Percentiles rank a stretch among this genome's conserved stretches.
These are phyloP conservation scores for Hozukius guyotensis DNA, from an alignment of 2,797 vertebrate genomes.

Conservation along the genomic window DNA sequence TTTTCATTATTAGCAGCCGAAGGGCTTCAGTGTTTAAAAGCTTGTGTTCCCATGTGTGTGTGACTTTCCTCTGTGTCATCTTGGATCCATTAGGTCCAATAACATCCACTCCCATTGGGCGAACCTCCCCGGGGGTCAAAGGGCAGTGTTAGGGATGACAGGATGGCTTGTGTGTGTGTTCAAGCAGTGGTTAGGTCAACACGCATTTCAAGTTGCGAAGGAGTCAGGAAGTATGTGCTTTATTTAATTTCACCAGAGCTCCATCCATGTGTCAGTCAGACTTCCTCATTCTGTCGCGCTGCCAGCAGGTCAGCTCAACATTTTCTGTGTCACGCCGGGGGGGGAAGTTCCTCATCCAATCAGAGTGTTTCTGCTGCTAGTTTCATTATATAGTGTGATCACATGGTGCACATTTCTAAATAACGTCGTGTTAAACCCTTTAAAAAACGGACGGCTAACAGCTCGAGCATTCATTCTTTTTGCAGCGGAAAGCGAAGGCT, in stretches of 20 bases:
- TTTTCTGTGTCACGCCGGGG: not conserved
- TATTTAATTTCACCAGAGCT: constrained; percentile 29
- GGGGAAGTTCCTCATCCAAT: not conserved
- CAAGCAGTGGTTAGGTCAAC: constrained; percentile 9
- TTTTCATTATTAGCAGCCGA: constrained; percentile 27
- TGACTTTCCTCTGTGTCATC: constrained; percentile 21
- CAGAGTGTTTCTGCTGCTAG: not conserved
- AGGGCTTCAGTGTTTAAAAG: constrained; percentile 7
- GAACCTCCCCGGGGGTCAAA: constrained; percentile 46
- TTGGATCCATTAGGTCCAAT: constrained; percentile 70
- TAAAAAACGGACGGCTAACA: too few species aligned
- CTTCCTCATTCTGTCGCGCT: not conserved
- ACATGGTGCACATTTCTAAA: too few species aligned
- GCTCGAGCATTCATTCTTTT: too few species aligned
- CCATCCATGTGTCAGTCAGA: constrained; percentile 1
- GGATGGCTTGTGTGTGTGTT: constrained; percentile 39
- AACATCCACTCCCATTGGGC: constrained; percentile 69
- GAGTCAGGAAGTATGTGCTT: constrained; percentile 41
- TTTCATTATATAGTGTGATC: too few species aligned
- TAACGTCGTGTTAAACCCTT: too few species aligned
- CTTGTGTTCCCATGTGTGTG: not conserved
- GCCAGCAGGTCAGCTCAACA: not conserved
- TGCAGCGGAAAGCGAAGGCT: too few species aligned
- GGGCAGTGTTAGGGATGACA: constrained; percentile 47
- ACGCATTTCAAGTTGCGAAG: constrained; percentile 14